A percentile compares a stretch with the other conserved stretches of the same genome.
phyloP scores from a whole-genome alignment of 2,888 invertebrate genomes.

The Abrostola triplasia region DNA sequence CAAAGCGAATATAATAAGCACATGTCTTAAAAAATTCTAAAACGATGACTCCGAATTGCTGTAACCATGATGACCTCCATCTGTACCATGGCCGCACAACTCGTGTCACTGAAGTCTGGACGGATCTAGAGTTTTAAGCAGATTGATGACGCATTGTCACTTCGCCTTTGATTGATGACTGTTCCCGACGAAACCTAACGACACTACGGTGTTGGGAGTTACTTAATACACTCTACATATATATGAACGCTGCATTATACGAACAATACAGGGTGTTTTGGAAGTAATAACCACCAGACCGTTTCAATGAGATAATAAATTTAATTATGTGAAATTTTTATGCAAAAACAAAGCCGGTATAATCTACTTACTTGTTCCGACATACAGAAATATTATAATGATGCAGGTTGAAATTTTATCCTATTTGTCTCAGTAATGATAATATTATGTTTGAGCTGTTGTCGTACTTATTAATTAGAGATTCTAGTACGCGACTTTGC shows the following conservation, averaged over 20 bases:
- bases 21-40: neutral
- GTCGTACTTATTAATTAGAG: too few species aligned
- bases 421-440: neutral
- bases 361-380: slow-evolving; percentile 9
- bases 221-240: slow-evolving; percentile 9
- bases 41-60: neutral
- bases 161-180: slow-evolving; percentile 71
- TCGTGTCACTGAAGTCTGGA: slow-evolving; percentile 53
- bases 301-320: slow-evolving; percentile 39
- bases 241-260: neutral
- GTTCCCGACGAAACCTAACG: slow-evolving; percentile 54
- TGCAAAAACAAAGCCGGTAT: slow-evolving; percentile 26
- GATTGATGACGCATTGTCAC: slow-evolving; percentile 76
- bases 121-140: slow-evolving; percentile 66
- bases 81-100: slow-evolving; percentile 7
- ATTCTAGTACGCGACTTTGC: too few species aligned
- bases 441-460: neutral
- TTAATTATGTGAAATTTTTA: slow-evolving; percentile 27
- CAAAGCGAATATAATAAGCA: neutral
- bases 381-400: slow-evolving; percentile 21
- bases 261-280: slow-evolving; percentile 7
- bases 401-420: slow-evolving; percentile 1
- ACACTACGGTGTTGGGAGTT: slow-evolving; percentile 23
- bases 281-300: slow-evolving; percentile 36
- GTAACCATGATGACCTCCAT: slow-evolving; percentile 9